Evolutionary conservation across 2,888 invertebrate species (phyloP), one percentile per base, ranked within the genome.

Genomic region (Cataglyphis rosenhaueri): DNA sequence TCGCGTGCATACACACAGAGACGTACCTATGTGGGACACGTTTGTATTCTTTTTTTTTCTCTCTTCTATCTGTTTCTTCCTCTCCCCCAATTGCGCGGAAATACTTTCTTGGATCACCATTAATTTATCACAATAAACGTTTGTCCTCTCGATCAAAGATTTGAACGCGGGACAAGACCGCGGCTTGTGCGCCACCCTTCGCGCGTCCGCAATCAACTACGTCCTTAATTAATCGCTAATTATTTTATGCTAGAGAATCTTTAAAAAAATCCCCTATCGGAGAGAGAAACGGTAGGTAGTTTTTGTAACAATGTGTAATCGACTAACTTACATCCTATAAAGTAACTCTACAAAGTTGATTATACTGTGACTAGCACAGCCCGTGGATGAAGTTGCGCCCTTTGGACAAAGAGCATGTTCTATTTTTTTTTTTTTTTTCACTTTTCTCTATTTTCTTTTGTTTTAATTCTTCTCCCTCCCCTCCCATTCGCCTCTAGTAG

Each of bases 21-120:
- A 55, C 48, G 18, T 41, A 41, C 2, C 10, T 44, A 64, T 29
- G 57, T 41, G 57, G 76, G 82, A 86, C 85, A 25, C 38, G 71
- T 59, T 61, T 66, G 75, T 73, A 74, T 55, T 29, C 48, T 18
- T 6, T 48, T 48, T 8, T 18, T 8, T 52, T 8, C 6, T n/a
- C 6, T n/a, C 6, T n/a, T 8, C 1, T 8, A 32, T 59, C 29
- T 64, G 85, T 87, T 86, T 89, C 35, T 15, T 21, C 44, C 71
- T 44, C 29, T 70, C 57, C 32, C 57, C 44, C 70, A 29, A 29
- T 78, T 70, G 78, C 78, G 92, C 91, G 92, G 93, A 94, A 94
- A 94, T 94, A 94, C 94, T 94, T 94, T 94, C 94, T 94, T 94
- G 92, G 93, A 94, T 94, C 94, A 94, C 94, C 93, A 93, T 93